A percentile compares a stretch with the other conserved stretches of the same genome.
phyloP scores from a whole-genome alignment of 1,140 invertebrate genomes.

The Bursaphelenchus mucronatus region DNA sequence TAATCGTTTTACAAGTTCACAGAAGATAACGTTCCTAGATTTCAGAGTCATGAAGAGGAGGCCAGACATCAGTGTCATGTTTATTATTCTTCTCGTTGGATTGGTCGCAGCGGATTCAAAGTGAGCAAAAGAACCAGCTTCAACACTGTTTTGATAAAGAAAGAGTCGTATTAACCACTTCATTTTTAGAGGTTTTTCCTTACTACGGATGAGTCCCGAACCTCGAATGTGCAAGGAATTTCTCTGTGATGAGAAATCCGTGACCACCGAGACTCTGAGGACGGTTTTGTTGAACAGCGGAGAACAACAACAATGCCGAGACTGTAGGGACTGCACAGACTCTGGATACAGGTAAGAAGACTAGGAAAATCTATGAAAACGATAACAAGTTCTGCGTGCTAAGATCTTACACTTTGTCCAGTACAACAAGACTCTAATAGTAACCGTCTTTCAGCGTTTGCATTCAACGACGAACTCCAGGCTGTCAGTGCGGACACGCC shows the following conservation, averaged over 20 bases:
- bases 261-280: constrained; percentile 7
- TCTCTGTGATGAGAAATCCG: background rate
- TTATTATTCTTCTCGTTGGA: no score
- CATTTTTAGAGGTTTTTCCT: no score
- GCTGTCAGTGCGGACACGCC: constrained; percentile 22
- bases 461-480: background rate
- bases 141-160: no score
- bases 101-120: no score
- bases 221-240: constrained; percentile 6
- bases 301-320: constrained; percentile 9
- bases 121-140: no score
- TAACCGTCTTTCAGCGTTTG: constrained; percentile 5
- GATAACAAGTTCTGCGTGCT: background rate
- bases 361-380: no score
- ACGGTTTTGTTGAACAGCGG: background rate
- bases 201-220: background rate
- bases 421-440: background rate
- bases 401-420: background rate
- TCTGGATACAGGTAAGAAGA: constrained; percentile 28
- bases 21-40: no score
- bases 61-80: no score
- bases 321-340: constrained; percentile 23
- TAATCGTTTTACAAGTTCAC: no score
- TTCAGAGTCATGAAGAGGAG: no score
- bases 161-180: no score